Percentiles rank a stretch among this genome's conserved stretches.
Conservation (phyloP, 2,797 vertebrate genomes). For the Cyclura pinguis region DNA sequence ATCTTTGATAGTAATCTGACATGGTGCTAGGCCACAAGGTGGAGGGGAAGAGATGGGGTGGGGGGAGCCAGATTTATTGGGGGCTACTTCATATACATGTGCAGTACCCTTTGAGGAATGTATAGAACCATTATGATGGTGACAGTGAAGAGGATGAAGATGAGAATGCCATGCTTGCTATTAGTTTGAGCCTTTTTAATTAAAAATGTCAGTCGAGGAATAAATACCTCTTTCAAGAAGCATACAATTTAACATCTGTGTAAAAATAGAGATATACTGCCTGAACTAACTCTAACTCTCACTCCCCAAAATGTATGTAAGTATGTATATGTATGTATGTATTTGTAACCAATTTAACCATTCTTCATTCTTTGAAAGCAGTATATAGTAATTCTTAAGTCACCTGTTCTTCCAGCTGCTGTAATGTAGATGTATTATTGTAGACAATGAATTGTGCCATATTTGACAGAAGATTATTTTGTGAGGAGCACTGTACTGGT, state of each 20-base stretch:
- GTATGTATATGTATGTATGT: no score
- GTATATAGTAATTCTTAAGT: not conserved
- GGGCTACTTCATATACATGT: not conserved
- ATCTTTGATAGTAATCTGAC: not conserved
- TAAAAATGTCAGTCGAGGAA: not conserved
- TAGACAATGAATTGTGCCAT: constrained; percentile 2
- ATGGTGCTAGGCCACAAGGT: not conserved
- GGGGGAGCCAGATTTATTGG: not conserved
- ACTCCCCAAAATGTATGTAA: no score
- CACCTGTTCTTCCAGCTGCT: constrained; percentile 18
- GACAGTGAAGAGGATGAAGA: no score
- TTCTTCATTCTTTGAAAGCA: not conserved
- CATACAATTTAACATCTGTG: not conserved
- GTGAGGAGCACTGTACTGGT: not conserved
- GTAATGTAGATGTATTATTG: not conserved
- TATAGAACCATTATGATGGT: no score
- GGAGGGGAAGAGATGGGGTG: not conserved
- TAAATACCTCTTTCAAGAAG: not conserved
- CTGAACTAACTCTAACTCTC: no score
- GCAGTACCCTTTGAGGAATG: not conserved
- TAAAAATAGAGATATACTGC: no score
- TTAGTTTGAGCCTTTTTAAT: no score
- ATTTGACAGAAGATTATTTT: constrained; percentile 15
- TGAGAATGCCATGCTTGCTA: no score
- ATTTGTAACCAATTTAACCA: not conserved